Percentiles rank a stretch among this genome's conserved stretches.
phyloP scores from a whole-genome alignment of 2,888 invertebrate species.

The Hypercompe scribonia region DNA sequence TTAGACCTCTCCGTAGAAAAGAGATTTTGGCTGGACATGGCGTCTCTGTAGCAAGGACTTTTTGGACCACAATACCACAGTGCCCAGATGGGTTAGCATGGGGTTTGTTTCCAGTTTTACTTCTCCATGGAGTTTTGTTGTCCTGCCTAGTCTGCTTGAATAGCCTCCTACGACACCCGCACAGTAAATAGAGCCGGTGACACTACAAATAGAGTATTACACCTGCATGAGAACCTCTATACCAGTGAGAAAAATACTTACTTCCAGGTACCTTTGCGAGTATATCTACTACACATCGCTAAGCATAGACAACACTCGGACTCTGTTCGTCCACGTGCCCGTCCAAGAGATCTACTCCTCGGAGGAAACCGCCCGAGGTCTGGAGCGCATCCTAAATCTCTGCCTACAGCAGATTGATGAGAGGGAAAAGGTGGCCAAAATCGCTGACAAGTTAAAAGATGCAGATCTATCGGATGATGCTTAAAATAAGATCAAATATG shows the following conservation, averaged over 20 bases:
- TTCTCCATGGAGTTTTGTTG: too few relatives aligned
- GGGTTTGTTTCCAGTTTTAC: too few relatives aligned
- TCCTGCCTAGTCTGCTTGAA: too few relatives aligned
- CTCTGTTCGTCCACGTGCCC: constrained; percentile 93
- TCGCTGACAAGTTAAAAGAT: constrained; percentile 49
- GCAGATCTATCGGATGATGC: constrained; percentile 34
- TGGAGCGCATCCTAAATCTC: constrained; percentile 70
- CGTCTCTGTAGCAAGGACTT: too few relatives aligned
- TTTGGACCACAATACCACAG: too few relatives aligned
- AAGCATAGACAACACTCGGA: constrained; percentile 84
- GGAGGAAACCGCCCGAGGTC: constrained; percentile 66
- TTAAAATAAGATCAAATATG: not conserved
- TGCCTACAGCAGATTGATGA: constrained; percentile 69
- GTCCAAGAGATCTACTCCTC: constrained; percentile 83
- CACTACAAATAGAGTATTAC: too few relatives aligned
- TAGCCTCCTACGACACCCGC: too few relatives aligned
- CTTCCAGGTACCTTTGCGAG: constrained; percentile 90
- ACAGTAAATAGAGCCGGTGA: too few relatives aligned
- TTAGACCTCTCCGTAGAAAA: too few relatives aligned
- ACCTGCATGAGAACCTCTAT: too few relatives aligned
- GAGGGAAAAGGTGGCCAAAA: constrained; percentile 35
- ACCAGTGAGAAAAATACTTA: not conserved
- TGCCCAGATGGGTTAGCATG: too few relatives aligned
- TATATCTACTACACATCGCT: constrained; percentile 92
- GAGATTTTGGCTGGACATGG: too few relatives aligned